Conservation (phyloP, 1,140 invertebrate species). For the Amyelois transitella region DNA sequence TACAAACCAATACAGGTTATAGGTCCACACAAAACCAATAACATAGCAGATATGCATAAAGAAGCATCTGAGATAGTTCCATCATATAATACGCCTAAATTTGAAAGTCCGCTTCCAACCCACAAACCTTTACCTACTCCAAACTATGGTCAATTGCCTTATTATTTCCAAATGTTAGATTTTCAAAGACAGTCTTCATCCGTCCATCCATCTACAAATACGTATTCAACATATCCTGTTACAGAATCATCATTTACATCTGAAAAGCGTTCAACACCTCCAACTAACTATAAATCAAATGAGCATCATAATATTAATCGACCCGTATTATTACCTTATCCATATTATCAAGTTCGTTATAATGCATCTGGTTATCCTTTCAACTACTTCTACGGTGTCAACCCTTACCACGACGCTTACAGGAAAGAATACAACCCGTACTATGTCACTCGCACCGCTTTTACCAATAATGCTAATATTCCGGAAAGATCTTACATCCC, state of each 20-base stretch:
- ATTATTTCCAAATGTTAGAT: constrained; percentile 44
- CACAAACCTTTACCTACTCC: constrained; percentile 10
- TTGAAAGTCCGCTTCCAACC: neutral
- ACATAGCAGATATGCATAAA: constrained; percentile 15
- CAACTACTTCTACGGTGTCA: constrained; percentile 30
- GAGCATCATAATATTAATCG: neutral
- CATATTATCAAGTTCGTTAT: constrained; percentile 32
- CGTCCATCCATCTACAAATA: constrained; percentile 4
- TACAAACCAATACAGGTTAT: neutral
- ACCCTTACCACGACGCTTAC: constrained; percentile 18
- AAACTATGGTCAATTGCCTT: constrained; percentile 39
- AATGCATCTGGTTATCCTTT: constrained; percentile 12
- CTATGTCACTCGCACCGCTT: neutral
- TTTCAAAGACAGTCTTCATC: constrained; percentile 46
- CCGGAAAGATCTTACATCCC: neutral
- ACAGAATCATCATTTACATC: neutral
- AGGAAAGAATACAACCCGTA: neutral
- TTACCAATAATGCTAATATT: neutral
- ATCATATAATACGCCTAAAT: neutral
- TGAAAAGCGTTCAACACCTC: neutral
- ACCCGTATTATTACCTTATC: constrained; percentile 35
- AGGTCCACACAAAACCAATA: constrained; percentile 12
- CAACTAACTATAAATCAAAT: neutral
- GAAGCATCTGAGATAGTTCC: constrained; percentile 14
- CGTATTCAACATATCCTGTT: too few species aligned